Percentiles rank a stretch among this genome's conserved stretches.
phyloP scores from a whole-genome alignment of 2,113 vertebrate species.

The Poecile atricapillus region DNA sequence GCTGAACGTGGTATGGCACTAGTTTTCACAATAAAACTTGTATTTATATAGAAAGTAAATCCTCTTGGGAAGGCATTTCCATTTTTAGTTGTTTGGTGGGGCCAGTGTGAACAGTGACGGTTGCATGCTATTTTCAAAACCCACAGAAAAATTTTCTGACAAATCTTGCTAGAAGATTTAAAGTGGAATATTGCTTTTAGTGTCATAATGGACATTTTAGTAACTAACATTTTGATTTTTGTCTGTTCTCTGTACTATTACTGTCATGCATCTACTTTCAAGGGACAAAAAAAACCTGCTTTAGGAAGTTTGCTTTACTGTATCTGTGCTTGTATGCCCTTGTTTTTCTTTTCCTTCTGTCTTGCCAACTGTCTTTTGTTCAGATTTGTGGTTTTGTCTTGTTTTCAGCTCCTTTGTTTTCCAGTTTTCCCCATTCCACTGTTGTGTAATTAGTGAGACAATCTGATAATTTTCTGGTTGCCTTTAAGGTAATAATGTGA shows the following conservation, averaged over 20 bases:
- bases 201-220: not conserved
- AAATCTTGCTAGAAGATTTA: not conserved
- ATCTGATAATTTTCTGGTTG: not conserved
- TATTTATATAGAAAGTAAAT: not conserved
- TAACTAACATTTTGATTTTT: not conserved
- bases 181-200: not conserved
- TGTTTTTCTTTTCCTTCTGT: not conserved
- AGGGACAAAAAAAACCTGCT: not conserved
- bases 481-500: not conserved
- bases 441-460: not conserved
- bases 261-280: not conserved
- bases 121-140: not conserved
- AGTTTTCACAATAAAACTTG: not conserved
- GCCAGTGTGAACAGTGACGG: not conserved
- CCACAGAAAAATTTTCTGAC: not conserved
- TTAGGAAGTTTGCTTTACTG: not conserved
- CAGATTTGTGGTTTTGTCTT: not conserved
- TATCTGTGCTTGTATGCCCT: not conserved
- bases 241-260: not conserved
- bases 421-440: not conserved
- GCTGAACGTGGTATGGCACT: slow-evolving; percentile 56
- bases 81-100: not conserved
- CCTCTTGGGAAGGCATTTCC: not conserved
- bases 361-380: not conserved
- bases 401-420: not conserved